Conservation (phyloP, 2,888 invertebrate genomes). For the Hyposoter dolosus region DNA sequence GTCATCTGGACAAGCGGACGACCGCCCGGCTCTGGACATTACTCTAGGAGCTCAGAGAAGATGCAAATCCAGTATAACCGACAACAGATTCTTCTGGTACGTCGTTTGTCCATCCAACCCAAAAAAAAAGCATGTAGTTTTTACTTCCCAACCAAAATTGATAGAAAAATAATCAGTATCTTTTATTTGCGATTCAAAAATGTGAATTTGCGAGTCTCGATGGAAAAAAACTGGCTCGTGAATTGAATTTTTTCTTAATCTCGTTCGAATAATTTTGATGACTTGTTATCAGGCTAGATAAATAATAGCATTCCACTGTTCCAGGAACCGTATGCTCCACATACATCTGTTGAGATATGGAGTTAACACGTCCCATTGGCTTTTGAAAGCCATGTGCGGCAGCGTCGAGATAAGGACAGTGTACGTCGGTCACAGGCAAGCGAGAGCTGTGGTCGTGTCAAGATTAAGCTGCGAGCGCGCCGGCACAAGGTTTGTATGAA, state of each 20-base stretch:
- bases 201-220: background rate
- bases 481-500: constrained; percentile 90
- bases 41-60: constrained; percentile 97
- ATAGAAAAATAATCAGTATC: background rate
- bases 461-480: constrained; percentile 98
- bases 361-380: constrained; percentile 96
- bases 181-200: background rate
- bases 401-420: constrained; percentile 98
- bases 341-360: constrained; percentile 96
- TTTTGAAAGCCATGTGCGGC: constrained; percentile 98
- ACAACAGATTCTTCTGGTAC: constrained; percentile 98
- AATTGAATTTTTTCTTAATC: background rate
- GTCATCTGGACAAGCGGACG: constrained; percentile 85
- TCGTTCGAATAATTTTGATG: background rate
- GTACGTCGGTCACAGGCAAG: constrained; percentile 98
- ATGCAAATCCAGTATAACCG: constrained; percentile 92
- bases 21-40: constrained; percentile 90
- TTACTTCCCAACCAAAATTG: background rate
- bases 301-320: background rate
- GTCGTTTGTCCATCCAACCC: constrained; percentile 61
- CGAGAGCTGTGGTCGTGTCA: constrained; percentile 97
- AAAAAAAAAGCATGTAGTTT: background rate
- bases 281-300: background rate
- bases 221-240: background rate
- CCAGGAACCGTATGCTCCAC: constrained; percentile 96